Evolutionary conservation across 2,888 invertebrate species (phyloP), one percentile per base, ranked within the genome.

Genomic region (Drosophila affinis): DNA sequence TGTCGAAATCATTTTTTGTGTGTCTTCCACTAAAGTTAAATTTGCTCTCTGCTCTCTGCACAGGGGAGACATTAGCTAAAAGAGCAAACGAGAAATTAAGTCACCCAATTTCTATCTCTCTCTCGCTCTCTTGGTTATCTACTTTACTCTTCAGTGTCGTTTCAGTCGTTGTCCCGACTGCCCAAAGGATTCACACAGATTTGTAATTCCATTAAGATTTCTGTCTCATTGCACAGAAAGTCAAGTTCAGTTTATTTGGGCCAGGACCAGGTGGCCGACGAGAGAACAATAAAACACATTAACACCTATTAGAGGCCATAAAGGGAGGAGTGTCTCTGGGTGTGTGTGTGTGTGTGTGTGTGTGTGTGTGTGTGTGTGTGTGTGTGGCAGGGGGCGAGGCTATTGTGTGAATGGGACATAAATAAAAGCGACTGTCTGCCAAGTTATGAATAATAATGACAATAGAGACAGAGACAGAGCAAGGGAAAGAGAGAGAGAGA

Each of bases 361-460:
- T 27, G n/a, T n/a, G 45, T 58, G n/a, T 39, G 29, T 39, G 6
- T 39, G 39, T 6, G 39, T 39, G 39, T 39, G 14, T 39, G 57
- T 39, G 51, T 29, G 47, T 46, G 62, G 53, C 57, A 55, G 61
- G 49, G 29, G 51, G 48, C 49, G 56, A 59, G 77, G 75, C 72
- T 64, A 75, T 81, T 87, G 84, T 77, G 70, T 44, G 74, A 83
- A 83, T 83, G 88, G 72, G 69, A 69, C 76, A 87, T 87, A 83
- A 83, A 83, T 85, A 87, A 80, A 82, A 76, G 70, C 70, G 56
- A 53, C 67, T 88, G 80, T 86, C 88, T 85, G 80, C 78, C 80
- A 75, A 80, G 88, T 88, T 88, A 84, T 84, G 88, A 84, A 84
- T 87, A 86, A 87, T 88, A 80, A 80, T 73, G 62, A 68, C 70